phyloP scores from a whole-genome alignment of 2,797 vertebrate species.

The Coregonus suidteri region DNA sequence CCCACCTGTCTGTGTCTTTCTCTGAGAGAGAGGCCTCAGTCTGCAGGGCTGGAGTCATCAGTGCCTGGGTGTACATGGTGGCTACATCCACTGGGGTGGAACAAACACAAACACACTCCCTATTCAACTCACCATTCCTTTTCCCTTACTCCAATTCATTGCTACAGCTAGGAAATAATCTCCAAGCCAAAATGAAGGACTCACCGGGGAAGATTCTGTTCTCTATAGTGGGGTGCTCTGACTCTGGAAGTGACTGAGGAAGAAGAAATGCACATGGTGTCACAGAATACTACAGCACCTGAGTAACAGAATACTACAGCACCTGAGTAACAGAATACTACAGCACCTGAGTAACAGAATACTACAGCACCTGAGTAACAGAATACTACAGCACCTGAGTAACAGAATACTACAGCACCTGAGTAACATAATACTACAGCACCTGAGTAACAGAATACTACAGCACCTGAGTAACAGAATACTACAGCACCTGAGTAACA shows the following conservation, averaged over 20 bases:
- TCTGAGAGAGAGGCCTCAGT: slow-evolving; percentile 15
- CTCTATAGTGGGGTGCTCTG: slow-evolving; percentile 56
- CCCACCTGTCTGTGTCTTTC: slow-evolving; percentile 65
- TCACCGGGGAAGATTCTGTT: slow-evolving; percentile 51
- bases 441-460: too few relatives aligned
- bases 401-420: too few relatives aligned
- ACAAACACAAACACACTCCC: neutral
- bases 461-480: too few relatives aligned
- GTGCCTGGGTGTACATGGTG: slow-evolving; percentile 73
- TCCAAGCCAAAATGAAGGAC: slow-evolving; percentile 4
- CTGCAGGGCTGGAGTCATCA: slow-evolving; percentile 60
- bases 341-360: too few relatives aligned
- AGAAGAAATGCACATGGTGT: slow-evolving; percentile 19
- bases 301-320: too few relatives aligned
- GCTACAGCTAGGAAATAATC: neutral
- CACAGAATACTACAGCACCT: too few relatives aligned
- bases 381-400: too few relatives aligned
- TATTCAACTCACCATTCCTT: neutral
- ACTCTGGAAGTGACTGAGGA: slow-evolving; percentile 77
- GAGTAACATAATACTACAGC: too few relatives aligned
- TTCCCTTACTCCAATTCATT: too few relatives aligned
- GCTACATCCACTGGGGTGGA: slow-evolving; percentile 68
- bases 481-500: too few relatives aligned
- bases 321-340: too few relatives aligned
- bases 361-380: too few relatives aligned